A percentile compares a stretch with the other conserved stretches of the same genome.
phyloP scores from a whole-genome alignment of 2,888 invertebrate genomes.

The Minunthozetes semirufus region DNA sequence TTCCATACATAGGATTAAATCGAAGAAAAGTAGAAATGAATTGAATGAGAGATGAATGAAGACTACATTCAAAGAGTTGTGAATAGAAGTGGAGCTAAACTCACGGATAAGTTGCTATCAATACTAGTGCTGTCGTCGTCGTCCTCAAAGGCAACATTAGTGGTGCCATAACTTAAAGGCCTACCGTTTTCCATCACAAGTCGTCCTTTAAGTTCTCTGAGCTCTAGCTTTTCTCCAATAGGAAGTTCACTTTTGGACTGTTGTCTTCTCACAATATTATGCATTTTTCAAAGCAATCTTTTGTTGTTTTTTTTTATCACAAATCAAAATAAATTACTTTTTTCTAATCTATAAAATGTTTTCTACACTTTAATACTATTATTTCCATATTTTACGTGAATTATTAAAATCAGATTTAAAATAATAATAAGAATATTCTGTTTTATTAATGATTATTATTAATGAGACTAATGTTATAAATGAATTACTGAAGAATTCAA shows the following conservation, averaged over 20 bases:
- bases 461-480: too few species aligned
- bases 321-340: neutral
- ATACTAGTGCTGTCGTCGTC: conserved; percentile 1
- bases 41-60: neutral
- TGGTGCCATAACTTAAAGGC: conserved; percentile 63
- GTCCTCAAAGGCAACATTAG: conserved; percentile 69
- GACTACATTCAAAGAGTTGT: neutral
- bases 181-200: conserved; percentile 61
- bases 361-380: too few species aligned
- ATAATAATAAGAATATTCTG: too few species aligned
- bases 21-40: neutral
- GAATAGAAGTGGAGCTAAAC: neutral
- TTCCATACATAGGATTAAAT: neutral
- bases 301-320: neutral
- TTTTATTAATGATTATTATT: too few species aligned
- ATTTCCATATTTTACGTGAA: too few species aligned
- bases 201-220: conserved; percentile 74
- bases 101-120: conserved; percentile 6
- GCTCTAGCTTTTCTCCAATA: conserved; percentile 53
- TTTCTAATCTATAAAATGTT: neutral
- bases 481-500: too few species aligned
- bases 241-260: conserved; percentile 41
- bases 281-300: conserved; percentile 37
- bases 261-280: conserved; percentile 42
- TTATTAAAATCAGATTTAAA: too few species aligned